Percentiles rank a stretch among this genome's conserved stretches.
Evolutionary conservation across 2,888 invertebrate species (phyloP).

Genomic region (Drosophila trichaetosa): DNA sequence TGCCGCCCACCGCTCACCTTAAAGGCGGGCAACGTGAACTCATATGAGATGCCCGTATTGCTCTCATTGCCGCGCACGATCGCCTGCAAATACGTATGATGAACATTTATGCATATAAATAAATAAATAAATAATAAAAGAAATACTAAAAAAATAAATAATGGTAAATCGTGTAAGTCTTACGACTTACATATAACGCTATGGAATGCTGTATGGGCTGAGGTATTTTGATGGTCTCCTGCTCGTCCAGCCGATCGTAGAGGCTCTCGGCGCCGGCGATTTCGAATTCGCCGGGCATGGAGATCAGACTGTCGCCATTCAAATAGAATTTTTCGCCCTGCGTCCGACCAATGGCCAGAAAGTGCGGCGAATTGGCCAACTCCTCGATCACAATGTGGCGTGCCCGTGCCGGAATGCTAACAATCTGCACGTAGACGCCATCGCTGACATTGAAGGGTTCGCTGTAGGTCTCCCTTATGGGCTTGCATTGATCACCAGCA

Average conservation of each 20-base stretch:
- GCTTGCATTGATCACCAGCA: slow-evolving; percentile 92
- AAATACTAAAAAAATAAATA: too few species aligned
- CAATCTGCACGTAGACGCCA: slow-evolving; percentile 86
- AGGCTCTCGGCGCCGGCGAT: slow-evolving; percentile 92
- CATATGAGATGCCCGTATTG: slow-evolving; percentile 93
- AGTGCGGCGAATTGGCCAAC: slow-evolving; percentile 90
- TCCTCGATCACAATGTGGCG: slow-evolving; percentile 92
- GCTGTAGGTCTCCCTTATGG: slow-evolving; percentile 86
- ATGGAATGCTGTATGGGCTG: slow-evolving; percentile 93
- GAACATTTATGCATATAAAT: not conserved
- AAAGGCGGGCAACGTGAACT: slow-evolving; percentile 88
- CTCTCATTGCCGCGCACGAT: slow-evolving; percentile 90
- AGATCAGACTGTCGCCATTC: slow-evolving; percentile 91
- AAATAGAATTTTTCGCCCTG: slow-evolving; percentile 89
- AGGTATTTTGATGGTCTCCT: slow-evolving; percentile 92
- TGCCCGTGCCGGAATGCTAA: slow-evolving; percentile 91
- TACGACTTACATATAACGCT: slow-evolving; percentile 89
- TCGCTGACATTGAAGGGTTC: slow-evolving; percentile 87
- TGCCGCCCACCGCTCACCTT: slow-evolving; percentile 87
- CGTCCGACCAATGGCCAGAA: slow-evolving; percentile 91
- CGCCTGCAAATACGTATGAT: slow-evolving; percentile 85
- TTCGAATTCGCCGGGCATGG: slow-evolving; percentile 92
- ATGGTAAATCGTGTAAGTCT: too few species aligned
- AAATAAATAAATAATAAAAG: too few species aligned
- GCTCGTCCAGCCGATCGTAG: slow-evolving; percentile 91